A percentile compares a stretch with the other conserved stretches of the same genome.
phyloP scores from a whole-genome alignment of 2,797 vertebrate species.

The Semotilus atromaculatus region DNA sequence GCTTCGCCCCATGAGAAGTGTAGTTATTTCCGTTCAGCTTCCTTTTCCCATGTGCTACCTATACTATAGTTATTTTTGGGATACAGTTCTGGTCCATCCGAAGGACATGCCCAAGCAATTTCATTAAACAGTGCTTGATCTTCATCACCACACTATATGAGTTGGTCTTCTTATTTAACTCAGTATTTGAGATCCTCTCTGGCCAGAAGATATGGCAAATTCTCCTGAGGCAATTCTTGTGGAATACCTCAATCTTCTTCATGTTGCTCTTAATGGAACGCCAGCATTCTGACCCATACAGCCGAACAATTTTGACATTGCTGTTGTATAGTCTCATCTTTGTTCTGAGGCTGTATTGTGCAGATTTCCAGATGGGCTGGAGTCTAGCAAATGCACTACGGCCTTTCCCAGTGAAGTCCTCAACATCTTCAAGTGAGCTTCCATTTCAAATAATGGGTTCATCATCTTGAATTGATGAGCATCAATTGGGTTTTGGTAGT shows the following conservation, averaged over 20 bases:
- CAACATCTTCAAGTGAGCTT: too few relatives aligned
- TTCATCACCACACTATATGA: background rate
- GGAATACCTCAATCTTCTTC: background rate
- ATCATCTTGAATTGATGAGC: too few relatives aligned
- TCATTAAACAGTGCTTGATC: background rate
- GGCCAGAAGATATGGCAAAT: background rate
- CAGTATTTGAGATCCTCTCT: background rate
- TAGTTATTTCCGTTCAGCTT: background rate
- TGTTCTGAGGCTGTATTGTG: background rate
- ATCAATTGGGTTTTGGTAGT: too few relatives aligned
- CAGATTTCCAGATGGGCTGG: too few relatives aligned
- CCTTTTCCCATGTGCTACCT: background rate
- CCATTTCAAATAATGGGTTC: too few relatives aligned
- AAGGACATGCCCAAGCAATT: background rate
- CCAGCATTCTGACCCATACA: background rate
- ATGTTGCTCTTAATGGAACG: background rate
- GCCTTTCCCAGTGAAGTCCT: too few relatives aligned
- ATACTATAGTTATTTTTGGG: background rate
- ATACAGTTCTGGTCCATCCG: background rate
- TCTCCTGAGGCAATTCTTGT: background rate
- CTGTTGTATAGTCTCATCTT: background rate
- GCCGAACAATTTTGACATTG: background rate
- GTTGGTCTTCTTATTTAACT: background rate
- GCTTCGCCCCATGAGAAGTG: background rate
- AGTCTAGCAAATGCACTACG: too few relatives aligned